phyloP scores from a whole-genome alignment of 1,140 invertebrate species.

The Meteorus sp. region DNA sequence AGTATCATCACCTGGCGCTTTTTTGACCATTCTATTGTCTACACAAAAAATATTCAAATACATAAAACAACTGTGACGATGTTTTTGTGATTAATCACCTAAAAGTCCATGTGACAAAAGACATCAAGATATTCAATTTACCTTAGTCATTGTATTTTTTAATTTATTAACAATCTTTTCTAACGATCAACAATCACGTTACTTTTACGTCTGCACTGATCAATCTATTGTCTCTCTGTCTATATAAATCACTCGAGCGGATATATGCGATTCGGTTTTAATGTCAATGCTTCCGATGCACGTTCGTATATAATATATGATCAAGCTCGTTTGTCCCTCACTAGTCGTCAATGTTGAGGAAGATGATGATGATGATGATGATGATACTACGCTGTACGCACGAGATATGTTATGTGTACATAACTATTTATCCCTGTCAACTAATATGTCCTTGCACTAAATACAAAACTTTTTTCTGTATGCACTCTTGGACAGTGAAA shows the following conservation, averaged over 20 bases:
- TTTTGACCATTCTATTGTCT: conserved; percentile 13
- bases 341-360: too few species aligned
- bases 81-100: too few species aligned
- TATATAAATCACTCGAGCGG: conserved; percentile 48
- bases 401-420: conserved; percentile 4
- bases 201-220: background rate
- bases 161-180: background rate
- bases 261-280: conserved; percentile 49
- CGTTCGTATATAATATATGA: background rate
- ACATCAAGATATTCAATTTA: too few species aligned
- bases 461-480: background rate
- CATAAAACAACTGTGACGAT: too few species aligned
- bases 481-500: background rate
- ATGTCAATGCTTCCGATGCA: conserved; percentile 30
- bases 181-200: background rate
- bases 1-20: conserved; percentile 45
- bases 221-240: background rate
- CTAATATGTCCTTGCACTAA: background rate
- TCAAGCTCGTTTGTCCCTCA: conserved; percentile 18
- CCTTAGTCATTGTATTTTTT: too few species aligned
- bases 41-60: background rate
- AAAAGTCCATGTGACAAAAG: background rate
- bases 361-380: too few species aligned
- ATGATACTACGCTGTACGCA: background rate
- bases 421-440: conserved; percentile 11